These are phyloP conservation scores for Coendou prehensilis DNA, from an alignment of 2,797 vertebrate genomes.

Conservation along the genomic window DNA sequence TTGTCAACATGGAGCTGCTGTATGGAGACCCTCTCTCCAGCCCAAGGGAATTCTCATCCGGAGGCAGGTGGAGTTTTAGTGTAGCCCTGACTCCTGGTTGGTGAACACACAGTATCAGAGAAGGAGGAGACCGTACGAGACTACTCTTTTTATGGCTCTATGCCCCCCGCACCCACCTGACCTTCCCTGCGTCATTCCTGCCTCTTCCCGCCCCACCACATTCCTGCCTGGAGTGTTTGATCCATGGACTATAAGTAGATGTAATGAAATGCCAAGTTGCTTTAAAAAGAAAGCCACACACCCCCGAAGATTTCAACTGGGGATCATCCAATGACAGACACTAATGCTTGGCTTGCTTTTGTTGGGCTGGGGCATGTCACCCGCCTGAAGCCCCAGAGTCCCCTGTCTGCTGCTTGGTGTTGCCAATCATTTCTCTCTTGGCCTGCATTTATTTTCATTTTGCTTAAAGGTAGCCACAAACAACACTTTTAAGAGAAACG, in stretches of 20 bases:
- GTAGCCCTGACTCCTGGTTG: not conserved
- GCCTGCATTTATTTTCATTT: conserved; percentile 43
- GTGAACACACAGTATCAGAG: conserved; percentile 45
- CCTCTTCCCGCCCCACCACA: conserved; percentile 26
- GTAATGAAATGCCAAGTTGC: conserved; percentile 74
- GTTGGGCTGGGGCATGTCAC: not conserved
- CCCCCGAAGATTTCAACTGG: not conserved
- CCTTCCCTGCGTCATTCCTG: not conserved
- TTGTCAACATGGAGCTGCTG: not conserved
- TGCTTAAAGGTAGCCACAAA: conserved; percentile 60
- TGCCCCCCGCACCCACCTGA: not conserved
- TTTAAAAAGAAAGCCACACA: conserved; percentile 71
- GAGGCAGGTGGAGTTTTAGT: conserved; percentile 31
- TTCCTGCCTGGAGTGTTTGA: conserved; percentile 59
- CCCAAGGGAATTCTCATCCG: too few relatives aligned
- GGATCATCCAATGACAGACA: conserved; percentile 14
- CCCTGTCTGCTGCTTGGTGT: not conserved
- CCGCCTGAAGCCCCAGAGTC: not conserved
- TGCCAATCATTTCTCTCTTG: conserved; percentile 44
- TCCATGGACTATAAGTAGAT: conserved; percentile 74
- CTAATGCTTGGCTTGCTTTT: not conserved
- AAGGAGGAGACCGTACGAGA: conserved; percentile 49
- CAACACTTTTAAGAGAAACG: not conserved
- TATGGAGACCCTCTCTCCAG: not conserved
- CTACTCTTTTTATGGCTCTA: conserved; percentile 64